A percentile compares a stretch with the other conserved stretches of the same genome.
phyloP scores from a whole-genome alignment of 2,888 invertebrate species.

The Phyllotreta striolata region DNA sequence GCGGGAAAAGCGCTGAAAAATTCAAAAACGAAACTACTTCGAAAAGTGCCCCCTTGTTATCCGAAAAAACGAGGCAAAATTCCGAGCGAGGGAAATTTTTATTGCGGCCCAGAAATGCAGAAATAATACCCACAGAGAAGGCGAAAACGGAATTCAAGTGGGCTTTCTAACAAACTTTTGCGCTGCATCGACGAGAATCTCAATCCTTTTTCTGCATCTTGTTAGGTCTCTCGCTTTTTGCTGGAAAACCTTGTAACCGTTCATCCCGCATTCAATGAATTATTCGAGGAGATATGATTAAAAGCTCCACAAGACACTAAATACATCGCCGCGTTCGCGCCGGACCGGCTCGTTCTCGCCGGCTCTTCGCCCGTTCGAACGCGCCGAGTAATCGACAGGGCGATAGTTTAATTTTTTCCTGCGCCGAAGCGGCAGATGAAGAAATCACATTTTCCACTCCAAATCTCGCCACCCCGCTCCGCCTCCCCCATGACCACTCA shows the following conservation, averaged over 20 bases:
- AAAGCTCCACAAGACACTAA: slow-evolving; percentile 56
- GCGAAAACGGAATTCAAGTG: no score
- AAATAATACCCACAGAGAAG: no score
- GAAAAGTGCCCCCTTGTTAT: no score
- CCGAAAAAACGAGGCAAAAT: no score
- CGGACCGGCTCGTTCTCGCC: slow-evolving; percentile 43
- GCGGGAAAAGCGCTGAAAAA: slow-evolving; percentile 6
- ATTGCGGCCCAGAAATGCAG: no score
- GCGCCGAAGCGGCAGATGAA: slow-evolving; percentile 57
- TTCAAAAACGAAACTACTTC: no score
- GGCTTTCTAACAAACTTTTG: neutral
- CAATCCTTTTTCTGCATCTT: slow-evolving; percentile 48
- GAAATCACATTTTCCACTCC: slow-evolving; percentile 63
- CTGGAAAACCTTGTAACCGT: slow-evolving; percentile 50
- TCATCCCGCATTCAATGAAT: slow-evolving; percentile 50
- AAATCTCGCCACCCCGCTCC: slow-evolving; percentile 47
- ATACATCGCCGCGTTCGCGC: slow-evolving; percentile 50
- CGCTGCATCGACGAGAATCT: slow-evolving; percentile 33
- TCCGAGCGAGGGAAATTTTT: no score
- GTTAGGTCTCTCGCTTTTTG: slow-evolving; percentile 42
- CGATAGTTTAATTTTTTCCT: slow-evolving; percentile 44
- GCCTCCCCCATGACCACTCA: slow-evolving; percentile 59
- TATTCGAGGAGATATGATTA: slow-evolving; percentile 56
- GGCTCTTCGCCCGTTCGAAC: slow-evolving; percentile 9
- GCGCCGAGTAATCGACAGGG: slow-evolving; percentile 1